A percentile compares a stretch with the other conserved stretches of the same genome.
Evolutionary conservation across 2,888 invertebrate species (phyloP).

Genomic region (Malachius bipustulatus): DNA sequence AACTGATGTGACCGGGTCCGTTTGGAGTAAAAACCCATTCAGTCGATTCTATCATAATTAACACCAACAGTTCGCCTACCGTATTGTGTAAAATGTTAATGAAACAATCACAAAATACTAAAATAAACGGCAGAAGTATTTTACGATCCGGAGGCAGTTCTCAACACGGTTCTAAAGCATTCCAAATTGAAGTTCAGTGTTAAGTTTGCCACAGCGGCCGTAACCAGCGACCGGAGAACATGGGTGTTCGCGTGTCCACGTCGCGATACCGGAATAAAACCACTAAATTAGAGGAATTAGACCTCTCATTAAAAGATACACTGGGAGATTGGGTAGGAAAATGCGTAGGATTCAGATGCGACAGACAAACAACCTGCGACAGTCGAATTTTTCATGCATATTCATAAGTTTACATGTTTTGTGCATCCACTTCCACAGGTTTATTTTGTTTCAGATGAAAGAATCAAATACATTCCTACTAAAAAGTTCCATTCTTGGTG

Average conservation of each 20-base stretch:
- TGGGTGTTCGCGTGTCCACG: constrained; percentile 23
- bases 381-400: not conserved
- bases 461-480: no score
- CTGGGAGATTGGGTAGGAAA: not conserved
- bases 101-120: constrained; percentile 31
- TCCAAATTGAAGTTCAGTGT: constrained; percentile 32
- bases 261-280: constrained; percentile 28
- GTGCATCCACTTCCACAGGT: not conserved
- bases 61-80: constrained; percentile 28
- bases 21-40: no score
- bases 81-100: constrained; percentile 34
- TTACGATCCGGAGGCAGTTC: constrained; percentile 23
- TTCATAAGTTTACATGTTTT: constrained; percentile 4
- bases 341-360: not conserved
- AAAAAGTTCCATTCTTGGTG: no score
- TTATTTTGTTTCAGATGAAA: no score
- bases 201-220: constrained; percentile 20
- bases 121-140: constrained; percentile 26
- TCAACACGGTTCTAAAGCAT: constrained; percentile 28
- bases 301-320: constrained; percentile 36
- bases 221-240: constrained; percentile 1
- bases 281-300: constrained; percentile 36
- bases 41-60: constrained; percentile 13
- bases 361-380: not conserved
- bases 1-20: no score